Conservation (phyloP, 2,113 vertebrate species). For the Pterocles orientalis region DNA sequence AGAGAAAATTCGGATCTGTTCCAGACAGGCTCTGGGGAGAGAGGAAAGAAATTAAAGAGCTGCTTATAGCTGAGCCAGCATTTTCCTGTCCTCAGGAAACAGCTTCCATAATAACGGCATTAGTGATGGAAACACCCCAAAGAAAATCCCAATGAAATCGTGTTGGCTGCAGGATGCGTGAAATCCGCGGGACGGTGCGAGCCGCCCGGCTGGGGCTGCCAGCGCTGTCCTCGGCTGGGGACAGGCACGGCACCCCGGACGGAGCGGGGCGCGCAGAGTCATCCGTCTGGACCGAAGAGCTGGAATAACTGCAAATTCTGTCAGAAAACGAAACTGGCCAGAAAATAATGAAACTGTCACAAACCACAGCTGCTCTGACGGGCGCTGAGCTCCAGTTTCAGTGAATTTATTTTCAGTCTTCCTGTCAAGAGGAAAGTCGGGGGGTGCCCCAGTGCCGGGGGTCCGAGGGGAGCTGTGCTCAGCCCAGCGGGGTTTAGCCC, state of each 20-base stretch:
- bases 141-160: constrained; percentile 14
- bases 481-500: not conserved
- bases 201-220: not conserved
- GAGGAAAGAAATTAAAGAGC: constrained; percentile 35
- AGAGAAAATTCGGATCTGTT: not conserved
- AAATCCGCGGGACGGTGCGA: not conserved
- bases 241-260: not conserved
- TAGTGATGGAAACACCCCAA: not conserved
- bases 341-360: not conserved
- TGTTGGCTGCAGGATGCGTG: not conserved
- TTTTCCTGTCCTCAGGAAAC: constrained; percentile 38
- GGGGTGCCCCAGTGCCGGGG: not conserved
- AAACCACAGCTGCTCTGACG: not conserved
- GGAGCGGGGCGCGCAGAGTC: not conserved
- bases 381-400: not conserved
- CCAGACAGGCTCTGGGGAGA: not conserved
- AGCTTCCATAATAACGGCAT: constrained; percentile 6
- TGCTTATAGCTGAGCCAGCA: constrained; percentile 37
- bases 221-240: not conserved
- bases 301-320: not conserved
- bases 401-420: not conserved
- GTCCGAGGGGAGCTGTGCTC: not conserved
- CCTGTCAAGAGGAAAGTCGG: not conserved
- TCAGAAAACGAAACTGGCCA: not conserved
- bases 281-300: not conserved